phyloP scores from a whole-genome alignment of 1,140 invertebrate genomes.

The Thaumetopoea pityocampa region DNA sequence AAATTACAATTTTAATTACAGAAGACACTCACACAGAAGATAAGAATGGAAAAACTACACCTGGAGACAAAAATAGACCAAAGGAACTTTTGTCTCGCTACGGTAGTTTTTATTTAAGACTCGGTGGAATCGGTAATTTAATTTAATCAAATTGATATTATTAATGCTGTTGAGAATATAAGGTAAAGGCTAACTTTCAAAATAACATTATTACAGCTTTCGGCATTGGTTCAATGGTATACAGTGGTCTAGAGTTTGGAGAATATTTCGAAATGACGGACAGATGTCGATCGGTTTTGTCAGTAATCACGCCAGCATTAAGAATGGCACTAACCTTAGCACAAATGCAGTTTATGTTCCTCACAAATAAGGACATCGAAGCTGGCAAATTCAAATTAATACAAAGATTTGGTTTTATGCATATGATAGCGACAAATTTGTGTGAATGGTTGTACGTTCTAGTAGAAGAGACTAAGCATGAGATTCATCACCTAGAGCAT shows the following conservation, averaged over 20 bases:
- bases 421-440: constrained; percentile 89
- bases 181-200: constrained; percentile 1
- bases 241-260: constrained; percentile 82
- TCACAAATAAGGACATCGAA: constrained; percentile 82
- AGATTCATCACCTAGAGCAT: constrained; percentile 81
- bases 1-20: constrained; percentile 25
- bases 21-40: constrained; percentile 48
- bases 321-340: constrained; percentile 81
- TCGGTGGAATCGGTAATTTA: constrained; percentile 83
- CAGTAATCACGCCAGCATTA: constrained; percentile 77
- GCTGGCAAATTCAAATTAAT: constrained; percentile 79
- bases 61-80: constrained; percentile 57
- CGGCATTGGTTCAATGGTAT: constrained; percentile 85
- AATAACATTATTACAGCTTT: constrained; percentile 77
- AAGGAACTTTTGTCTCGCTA: constrained; percentile 73
- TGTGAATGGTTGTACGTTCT: constrained; percentile 90
- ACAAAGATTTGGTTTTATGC: constrained; percentile 88
- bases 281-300: constrained; percentile 77
- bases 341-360: constrained; percentile 85
- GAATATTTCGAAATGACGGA: constrained; percentile 80
- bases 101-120: constrained; percentile 87
- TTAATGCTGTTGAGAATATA: constrained; percentile 1
- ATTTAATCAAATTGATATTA: constrained; percentile 10
- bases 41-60: constrained; percentile 48
- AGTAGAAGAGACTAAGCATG: constrained; percentile 87